A percentile compares a stretch with the other conserved stretches of the same genome.
These are phyloP conservation scores for Marcusenius ussheri DNA, from an alignment of 2,113 vertebrate species.

Conservation along the genomic window DNA sequence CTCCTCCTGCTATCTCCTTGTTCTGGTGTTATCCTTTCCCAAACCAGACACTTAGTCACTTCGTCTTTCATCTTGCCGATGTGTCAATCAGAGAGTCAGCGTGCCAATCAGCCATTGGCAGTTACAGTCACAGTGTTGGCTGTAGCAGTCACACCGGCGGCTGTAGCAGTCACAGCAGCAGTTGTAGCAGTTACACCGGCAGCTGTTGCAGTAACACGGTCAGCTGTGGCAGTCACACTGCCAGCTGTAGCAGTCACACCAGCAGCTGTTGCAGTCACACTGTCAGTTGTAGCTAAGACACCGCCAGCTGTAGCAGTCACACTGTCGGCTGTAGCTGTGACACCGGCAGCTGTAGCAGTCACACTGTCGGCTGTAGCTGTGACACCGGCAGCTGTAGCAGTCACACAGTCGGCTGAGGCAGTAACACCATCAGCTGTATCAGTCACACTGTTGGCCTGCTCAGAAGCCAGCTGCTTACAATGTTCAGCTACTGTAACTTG, in stretches of 20 bases:
- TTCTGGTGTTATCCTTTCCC: not conserved
- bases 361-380: not conserved
- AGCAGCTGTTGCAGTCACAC: not conserved
- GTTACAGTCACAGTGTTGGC: not conserved
- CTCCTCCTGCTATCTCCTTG: not conserved
- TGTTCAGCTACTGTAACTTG: constrained; percentile 21
- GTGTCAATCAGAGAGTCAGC: constrained; percentile 6
- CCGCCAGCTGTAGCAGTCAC: not conserved
- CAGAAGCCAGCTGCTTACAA: not conserved
- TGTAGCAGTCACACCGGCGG: not conserved
- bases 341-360: not conserved
- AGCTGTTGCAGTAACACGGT: not conserved
- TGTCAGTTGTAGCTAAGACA: not conserved
- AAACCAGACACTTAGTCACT: constrained; percentile 10
- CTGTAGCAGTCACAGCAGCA: not conserved
- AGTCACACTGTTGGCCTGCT: not conserved
- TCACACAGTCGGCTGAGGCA: not conserved
- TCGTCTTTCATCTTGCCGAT: not conserved
- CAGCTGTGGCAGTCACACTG: not conserved
- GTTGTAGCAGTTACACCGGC: not conserved
- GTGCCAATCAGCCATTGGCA: constrained; percentile 2
- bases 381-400: not conserved
- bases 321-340: not conserved
- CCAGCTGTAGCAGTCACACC: not conserved
- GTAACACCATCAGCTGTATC: not conserved